Evolutionary conservation across 2,113 vertebrate species (phyloP).

Genomic region (Anolis sagrei): DNA sequence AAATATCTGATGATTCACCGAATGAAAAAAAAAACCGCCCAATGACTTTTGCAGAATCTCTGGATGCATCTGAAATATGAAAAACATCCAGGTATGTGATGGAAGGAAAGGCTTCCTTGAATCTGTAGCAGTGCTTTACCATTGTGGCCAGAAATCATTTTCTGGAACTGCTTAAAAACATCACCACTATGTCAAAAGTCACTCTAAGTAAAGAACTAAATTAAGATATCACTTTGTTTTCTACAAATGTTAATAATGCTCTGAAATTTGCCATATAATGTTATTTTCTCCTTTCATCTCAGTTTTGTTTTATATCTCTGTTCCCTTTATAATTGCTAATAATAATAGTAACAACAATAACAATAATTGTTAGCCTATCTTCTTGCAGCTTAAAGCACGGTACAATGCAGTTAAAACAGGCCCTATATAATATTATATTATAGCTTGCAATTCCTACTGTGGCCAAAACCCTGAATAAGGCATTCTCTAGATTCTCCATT

Average conservation of each 20-base stretch:
- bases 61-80: not conserved
- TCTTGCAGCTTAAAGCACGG: too few species aligned
- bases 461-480: too few species aligned
- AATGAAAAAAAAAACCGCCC: conserved; percentile 63
- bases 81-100: not conserved
- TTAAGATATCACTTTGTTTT: not conserved
- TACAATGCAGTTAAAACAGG: too few species aligned
- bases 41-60: conserved; percentile 36
- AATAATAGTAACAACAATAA: too few species aligned
- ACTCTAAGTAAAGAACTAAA: not conserved
- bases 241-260: not conserved
- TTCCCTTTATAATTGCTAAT: not conserved
- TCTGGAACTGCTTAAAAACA: not conserved
- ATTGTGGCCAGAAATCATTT: not conserved
- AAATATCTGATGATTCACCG: conserved; percentile 69
- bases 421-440: not conserved
- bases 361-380: too few species aligned
- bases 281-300: not conserved
- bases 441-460: not conserved
- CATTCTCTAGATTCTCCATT: too few species aligned
- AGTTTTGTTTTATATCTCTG: not conserved
- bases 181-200: not conserved
- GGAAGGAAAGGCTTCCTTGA: conserved; percentile 55
- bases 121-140: not conserved
- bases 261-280: conserved; percentile 1